Evolutionary conservation across 2,888 invertebrate genomes (phyloP), one percentile per base, ranked within the genome.

Genomic region (Selenia dentaria): DNA sequence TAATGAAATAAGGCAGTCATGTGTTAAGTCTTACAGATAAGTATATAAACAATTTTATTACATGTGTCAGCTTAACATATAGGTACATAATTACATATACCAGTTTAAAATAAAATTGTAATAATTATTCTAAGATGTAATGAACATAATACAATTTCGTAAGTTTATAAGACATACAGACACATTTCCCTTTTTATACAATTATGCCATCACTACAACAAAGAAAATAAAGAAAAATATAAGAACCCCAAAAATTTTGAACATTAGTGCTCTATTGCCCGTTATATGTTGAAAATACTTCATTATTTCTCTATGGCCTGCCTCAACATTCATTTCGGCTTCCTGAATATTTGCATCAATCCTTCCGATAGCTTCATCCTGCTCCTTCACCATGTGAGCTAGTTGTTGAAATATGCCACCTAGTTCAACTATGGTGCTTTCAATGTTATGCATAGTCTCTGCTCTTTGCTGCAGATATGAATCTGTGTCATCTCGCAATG

Each of bases 151-250:
- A 16, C 16, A 16, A 16, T 16, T 16, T 4, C 16, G 4, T 16
- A 16, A 3, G 16, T 16, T 3, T 16, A 16, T 16, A 3, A 16
- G 9, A 4, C 18, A 18, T 20, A 22, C n/a, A 16, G 12, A 35
- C 40, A 49, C 22, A 29, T 36, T 43, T 34, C 40, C 32, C 13
- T 33, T 22, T 43, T 37, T 13, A 40, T 25, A 38, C 34, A 39
- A 44, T 78, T 92, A 94, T 69, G 98, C 97, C 93, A 99, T 92
- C 88, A 99, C 98, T 63, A 99, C 95, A 77, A 99, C 96, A 92
- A 99, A 99, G 82, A 99, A 97, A 85, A 99, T 96, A 83, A 99
- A 99, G 93, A 99, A 99, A 77, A 99, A 96, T 92, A 99, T 98
- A 41, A 99, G 92, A 53, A 99, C 97, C 39, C 96, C 99, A 90